Percentiles rank a stretch among this genome's conserved stretches.
These are phyloP conservation scores for Rhagologus leucostigma DNA, from an alignment of 2,113 vertebrate genomes.

Conservation along the genomic window DNA sequence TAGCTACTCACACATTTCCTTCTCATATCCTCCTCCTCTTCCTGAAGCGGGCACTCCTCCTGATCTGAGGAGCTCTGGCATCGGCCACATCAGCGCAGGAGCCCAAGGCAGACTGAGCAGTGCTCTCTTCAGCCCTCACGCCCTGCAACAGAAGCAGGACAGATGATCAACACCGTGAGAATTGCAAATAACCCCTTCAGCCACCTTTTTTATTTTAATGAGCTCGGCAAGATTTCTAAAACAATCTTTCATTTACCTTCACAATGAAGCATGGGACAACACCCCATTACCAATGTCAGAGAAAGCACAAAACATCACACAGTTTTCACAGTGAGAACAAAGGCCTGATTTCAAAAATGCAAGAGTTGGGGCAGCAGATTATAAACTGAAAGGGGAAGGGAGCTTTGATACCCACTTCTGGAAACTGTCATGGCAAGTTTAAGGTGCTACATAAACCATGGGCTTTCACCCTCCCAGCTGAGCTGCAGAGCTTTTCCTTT, in stretches of 20 bases:
- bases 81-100: not conserved
- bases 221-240: not conserved
- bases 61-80: not conserved
- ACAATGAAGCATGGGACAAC: not conserved
- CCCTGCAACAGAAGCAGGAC: not conserved
- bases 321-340: not conserved
- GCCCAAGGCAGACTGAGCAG: not conserved
- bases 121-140: not conserved
- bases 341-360: not conserved
- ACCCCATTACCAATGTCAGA: not conserved
- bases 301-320: not conserved
- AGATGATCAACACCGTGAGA: not conserved
- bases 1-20: not conserved
- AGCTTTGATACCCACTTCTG: not conserved
- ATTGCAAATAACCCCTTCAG: not conserved
- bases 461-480: not conserved
- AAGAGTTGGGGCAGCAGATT: not conserved
- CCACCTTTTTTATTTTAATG: not conserved
- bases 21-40: conserved; percentile 36
- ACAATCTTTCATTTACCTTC: not conserved
- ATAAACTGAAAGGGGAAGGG: not conserved
- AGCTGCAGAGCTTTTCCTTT: not conserved
- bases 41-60: conserved; percentile 21
- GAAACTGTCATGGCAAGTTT: not conserved
- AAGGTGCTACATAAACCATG: not conserved